Evolutionary conservation across 1,140 invertebrate species (phyloP).

Genomic region (Medauroidea extradentata): DNA sequence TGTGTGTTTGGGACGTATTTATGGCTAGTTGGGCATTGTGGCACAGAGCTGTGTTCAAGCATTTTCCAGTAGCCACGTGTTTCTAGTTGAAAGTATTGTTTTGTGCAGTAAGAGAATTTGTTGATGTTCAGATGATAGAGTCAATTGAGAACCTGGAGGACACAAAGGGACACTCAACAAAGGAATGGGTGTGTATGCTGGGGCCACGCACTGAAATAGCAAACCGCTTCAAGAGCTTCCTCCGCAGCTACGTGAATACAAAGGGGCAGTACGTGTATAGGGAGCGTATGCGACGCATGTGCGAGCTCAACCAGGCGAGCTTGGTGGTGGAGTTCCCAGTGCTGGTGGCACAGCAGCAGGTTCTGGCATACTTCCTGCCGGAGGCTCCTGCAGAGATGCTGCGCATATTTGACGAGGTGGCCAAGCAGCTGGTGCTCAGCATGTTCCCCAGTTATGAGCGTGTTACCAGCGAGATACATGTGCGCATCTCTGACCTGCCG

Average conservation of each 20-base stretch:
- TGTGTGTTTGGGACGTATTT: too few species aligned
- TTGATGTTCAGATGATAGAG: constrained; percentile 89
- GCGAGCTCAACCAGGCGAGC: constrained; percentile 83
- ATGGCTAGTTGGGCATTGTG: too few species aligned
- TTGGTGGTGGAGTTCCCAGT: constrained; percentile 92
- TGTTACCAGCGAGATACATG: constrained; percentile 89
- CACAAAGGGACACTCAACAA: constrained; percentile 82
- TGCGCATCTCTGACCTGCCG: constrained; percentile 91
- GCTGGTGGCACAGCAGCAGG: constrained; percentile 81
- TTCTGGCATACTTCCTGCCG: constrained; percentile 93
- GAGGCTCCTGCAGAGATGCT: constrained; percentile 97
- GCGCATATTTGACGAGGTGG: constrained; percentile 92
- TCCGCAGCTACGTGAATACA: constrained; percentile 83
- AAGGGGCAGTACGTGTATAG: constrained; percentile 88
- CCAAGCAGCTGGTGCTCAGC: constrained; percentile 87
- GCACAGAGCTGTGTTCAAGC: too few species aligned
- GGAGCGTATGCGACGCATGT: constrained; percentile 92
- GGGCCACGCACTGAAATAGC: constrained; percentile 95
- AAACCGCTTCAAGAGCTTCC: constrained; percentile 94
- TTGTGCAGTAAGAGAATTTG: too few species aligned
- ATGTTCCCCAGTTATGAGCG: constrained; percentile 96
- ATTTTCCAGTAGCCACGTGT: too few species aligned
- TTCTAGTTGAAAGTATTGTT: too few species aligned
- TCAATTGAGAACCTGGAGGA: constrained; percentile 98
- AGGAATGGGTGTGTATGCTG: constrained; percentile 95